Evolutionary conservation across 2,113 vertebrate species (phyloP).

Genomic region (Cheirogaleus medius): DNA sequence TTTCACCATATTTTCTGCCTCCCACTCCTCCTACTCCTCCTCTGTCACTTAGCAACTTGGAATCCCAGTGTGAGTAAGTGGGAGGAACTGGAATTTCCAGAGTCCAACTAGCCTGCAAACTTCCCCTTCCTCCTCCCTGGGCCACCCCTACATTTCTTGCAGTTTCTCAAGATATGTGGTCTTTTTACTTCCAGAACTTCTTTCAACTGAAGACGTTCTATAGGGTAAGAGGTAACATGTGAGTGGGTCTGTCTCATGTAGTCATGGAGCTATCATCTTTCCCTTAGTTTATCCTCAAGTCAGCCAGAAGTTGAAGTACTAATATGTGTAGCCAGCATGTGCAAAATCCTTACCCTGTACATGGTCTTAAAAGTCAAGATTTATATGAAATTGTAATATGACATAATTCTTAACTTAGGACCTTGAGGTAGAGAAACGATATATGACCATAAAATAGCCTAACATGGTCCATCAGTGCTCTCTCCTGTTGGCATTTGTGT

Average conservation of each 20-base stretch:
- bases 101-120: neutral
- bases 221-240: neutral
- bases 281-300: neutral
- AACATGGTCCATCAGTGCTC: neutral
- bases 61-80: neutral
- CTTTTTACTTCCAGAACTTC: neutral
- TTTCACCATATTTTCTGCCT: constrained; percentile 28
- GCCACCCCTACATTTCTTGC: neutral
- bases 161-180: neutral
- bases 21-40: neutral
- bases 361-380: neutral
- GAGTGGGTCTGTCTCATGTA: neutral
- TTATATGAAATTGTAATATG: neutral
- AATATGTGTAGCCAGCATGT: neutral
- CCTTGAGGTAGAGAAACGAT: neutral
- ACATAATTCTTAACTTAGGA: neutral
- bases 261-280: neutral
- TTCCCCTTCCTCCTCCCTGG: neutral
- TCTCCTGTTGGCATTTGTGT: neutral
- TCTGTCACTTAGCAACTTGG: constrained; percentile 16
- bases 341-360: neutral
- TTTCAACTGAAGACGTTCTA: neutral
- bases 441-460: neutral
- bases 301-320: neutral
- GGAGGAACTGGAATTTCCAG: constrained; percentile 26